Evolutionary conservation across 1,140 invertebrate species (phyloP), one percentile per base, ranked within the genome.

Genomic region (Sitophilus oryzae): DNA sequence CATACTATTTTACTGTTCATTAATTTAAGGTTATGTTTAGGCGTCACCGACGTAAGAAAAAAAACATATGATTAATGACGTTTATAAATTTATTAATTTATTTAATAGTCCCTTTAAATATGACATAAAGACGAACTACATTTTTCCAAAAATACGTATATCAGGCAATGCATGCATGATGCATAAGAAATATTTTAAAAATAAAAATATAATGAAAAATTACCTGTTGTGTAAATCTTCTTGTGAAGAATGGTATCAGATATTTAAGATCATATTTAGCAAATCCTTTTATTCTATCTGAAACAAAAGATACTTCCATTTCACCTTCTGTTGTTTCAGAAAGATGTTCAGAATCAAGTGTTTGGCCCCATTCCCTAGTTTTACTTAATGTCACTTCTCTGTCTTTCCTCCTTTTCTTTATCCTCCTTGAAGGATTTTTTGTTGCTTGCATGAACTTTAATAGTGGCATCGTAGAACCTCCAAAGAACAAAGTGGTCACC

Each of bases 281-380:
- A 73, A 98, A 97, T 19, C 93, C 83, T 72, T 85, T 78, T 66
- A 85, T 79, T 54, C 85, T 74, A 16, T 86, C 79, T 48, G 83
- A 80, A 2, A 78, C 60, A 71, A 79, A 79, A 69, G 81, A 77
- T 38, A 88, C 84, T 71, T 93, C 90, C 74, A 90, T 83, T 73
- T 96, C 93, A 66, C 96, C 93, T 72, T 96, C 93, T 0, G 94
- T 97, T 9, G 93, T 81, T 74, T 97, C 93, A 2, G 93, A 96
- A 40, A 97, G 72, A 76, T 96, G 93, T 70, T 96, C 93, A 0
- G 93, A 94, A 74, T 97, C 94, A 35, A 98, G 5, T 11, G 93
- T 84, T 76, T 95, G 91, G 16, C 94, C 94, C 91, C 93, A 94
- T 81, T 97, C 94, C 72, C 91, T 89, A 0, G 94, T 98, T 79